Base-by-base conservation (phyloP, 2,113 vertebrate genomes). In the Tyrannus savana region DNA sequence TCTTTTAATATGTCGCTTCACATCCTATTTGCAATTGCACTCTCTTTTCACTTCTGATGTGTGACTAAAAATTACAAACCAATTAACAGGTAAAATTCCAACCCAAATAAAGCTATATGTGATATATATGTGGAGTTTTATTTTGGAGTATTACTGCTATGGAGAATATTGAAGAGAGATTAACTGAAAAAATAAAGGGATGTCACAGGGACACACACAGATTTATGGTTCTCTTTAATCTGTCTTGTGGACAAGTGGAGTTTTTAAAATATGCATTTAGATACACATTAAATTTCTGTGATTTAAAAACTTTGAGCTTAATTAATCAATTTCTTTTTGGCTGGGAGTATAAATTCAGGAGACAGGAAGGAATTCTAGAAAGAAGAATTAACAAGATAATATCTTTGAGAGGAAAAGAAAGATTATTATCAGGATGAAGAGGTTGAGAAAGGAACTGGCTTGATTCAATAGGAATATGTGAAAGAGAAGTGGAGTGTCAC, bases 221-320 rank as follows among this genome's bases (percentile, higher is more conserved):
- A 68, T 89, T 84, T 74, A 60, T 35, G 27, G 3, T 8, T 46
- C 50, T 71, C 28, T 80, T 33, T 52, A 74, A 84, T 49, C 50
- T 81, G 27, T 44, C 55, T 49, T 23, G 19, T 1, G 12, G 49
- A 46, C 28, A 73, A 74, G 6, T 7, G 14, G 5, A n/a, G 14
- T 22, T 93, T 74, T 73, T 28, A 31, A 91, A 92, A 66, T 58
- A 89, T 14, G 22, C 17, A 44, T 86, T 84, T 87, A 74, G 17
- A 53, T 35, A 64, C 4, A 42, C 18, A 37, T 30, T 60, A n/a
- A 66, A 69, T 7, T 46, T 56, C 10, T 71, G 31, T 69, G 16
- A 69, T 89, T 83, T 77, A n/a, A 87, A 68, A 80, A 73, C 14
- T 53, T 94, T 67, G 19, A 74, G 28, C 22, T 41, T 69, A 91